A percentile compares a stretch with the other conserved stretches of the same genome.
Evolutionary conservation across 2,797 vertebrate genomes (phyloP).

Genomic region (Sphenopsis melanotis): DNA sequence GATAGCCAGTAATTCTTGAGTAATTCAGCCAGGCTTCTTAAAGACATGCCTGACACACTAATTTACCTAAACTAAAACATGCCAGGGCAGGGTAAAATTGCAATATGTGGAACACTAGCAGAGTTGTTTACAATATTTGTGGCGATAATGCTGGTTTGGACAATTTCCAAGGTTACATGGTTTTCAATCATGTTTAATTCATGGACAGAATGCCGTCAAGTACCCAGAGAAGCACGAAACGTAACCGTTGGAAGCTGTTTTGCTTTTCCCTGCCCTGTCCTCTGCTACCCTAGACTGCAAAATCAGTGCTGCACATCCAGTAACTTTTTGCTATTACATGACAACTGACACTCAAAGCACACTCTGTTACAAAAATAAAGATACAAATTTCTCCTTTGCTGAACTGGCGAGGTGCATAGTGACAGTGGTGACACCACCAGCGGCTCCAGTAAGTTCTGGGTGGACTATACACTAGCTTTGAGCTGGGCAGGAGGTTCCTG

Average conservation of each 20-base stretch:
- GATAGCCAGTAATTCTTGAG: not conserved
- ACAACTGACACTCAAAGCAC: not conserved
- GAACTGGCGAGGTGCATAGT: rapidly evolving
- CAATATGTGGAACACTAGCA: not conserved
- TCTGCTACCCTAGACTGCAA: not conserved
- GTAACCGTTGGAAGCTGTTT: not conserved
- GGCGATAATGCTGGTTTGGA: not conserved
- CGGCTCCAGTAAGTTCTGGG: rapidly evolving
- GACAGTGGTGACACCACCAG: not conserved
- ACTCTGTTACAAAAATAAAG: not conserved
- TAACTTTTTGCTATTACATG: not conserved
- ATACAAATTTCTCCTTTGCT: not conserved
- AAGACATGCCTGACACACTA: not conserved
- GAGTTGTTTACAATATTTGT: not conserved
- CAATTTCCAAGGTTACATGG: not conserved
- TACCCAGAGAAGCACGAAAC: not conserved
- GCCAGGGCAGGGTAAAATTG: not conserved
- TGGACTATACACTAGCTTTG: too few relatives aligned
- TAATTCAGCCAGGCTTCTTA: not conserved
- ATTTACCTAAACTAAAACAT: not conserved
- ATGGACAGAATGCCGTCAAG: not conserved
- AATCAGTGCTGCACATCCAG: not conserved
- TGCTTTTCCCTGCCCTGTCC: not conserved
- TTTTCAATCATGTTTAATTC: not conserved
- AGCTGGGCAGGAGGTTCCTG: not conserved